phyloP scores from a whole-genome alignment of 1,140 invertebrate species.

The Drosophila tropicalis region DNA sequence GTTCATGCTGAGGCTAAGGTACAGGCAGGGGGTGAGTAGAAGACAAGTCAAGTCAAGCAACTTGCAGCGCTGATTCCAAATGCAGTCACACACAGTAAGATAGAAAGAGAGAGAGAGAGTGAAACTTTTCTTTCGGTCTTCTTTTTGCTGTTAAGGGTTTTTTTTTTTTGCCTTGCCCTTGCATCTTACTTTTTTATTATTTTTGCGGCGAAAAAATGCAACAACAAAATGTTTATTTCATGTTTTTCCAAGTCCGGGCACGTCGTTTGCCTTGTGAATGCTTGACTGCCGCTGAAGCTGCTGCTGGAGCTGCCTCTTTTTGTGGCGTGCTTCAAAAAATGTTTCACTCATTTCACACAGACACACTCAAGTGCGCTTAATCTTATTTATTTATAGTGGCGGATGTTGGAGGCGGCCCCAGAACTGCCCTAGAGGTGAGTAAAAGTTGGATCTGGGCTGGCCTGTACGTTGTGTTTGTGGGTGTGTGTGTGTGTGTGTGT shows the following conservation, averaged over 20 bases:
- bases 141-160: neutral
- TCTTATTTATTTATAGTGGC: conserved; percentile 75
- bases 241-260: conserved; percentile 68
- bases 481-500: too few species aligned
- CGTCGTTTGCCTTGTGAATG: conserved; percentile 58
- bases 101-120: too few species aligned
- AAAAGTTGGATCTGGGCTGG: neutral
- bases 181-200: conserved; percentile 8
- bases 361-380: conserved; percentile 70
- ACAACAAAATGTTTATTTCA: conserved; percentile 74
- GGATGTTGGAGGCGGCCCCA: neutral
- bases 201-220: conserved; percentile 26
- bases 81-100: conserved; percentile 41
- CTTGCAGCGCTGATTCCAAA: conserved; percentile 61
- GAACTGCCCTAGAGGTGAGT: neutral
- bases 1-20: neutral
- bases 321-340: conserved; percentile 32
- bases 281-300: conserved; percentile 37
- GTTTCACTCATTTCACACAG: conserved; percentile 56
- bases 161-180: neutral
- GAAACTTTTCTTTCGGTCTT: neutral
- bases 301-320: conserved; percentile 1
- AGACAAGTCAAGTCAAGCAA: conserved; percentile 46
- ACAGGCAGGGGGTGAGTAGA: conserved; percentile 5
- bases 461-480: too few species aligned